Evolutionary conservation across 2,797 vertebrate species (phyloP).

Genomic region (Pelochelys cantorii): DNA sequence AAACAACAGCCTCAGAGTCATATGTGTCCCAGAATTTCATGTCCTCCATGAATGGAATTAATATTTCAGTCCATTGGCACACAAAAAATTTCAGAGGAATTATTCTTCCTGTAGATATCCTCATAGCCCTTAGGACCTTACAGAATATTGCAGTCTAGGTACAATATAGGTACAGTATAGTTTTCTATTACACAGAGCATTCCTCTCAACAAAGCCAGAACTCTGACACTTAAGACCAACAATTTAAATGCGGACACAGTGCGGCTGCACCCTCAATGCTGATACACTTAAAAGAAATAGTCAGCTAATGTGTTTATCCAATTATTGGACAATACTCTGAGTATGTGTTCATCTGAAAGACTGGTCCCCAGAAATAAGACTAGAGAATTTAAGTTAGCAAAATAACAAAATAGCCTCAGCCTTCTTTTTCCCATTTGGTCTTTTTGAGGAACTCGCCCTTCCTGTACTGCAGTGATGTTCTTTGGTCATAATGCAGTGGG

Average conservation of each 20-base stretch:
- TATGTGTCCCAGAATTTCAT: neutral
- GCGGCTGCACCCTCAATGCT: neutral
- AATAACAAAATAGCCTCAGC: neutral
- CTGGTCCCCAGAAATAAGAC: neutral
- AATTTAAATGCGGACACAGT: neutral
- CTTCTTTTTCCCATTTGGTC: neutral
- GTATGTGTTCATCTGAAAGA: neutral
- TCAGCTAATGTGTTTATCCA: neutral
- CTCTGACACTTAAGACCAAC: neutral
- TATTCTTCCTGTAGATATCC: conserved; percentile 49
- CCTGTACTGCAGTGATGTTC: neutral
- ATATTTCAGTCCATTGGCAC: neutral
- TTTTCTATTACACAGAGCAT: conserved; percentile 34
- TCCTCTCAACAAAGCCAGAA: neutral
- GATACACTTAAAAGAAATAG: accelerated
- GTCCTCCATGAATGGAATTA: neutral
- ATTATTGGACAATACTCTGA: neutral
- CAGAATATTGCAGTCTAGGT: neutral
- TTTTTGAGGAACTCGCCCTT: accelerated
- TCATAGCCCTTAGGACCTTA: neutral
- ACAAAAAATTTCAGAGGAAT: conserved; percentile 29
- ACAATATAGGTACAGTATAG: neutral
- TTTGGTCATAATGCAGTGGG: neutral
- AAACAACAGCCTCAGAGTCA: neutral
- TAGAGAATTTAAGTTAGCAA: neutral